Base-by-base conservation (phyloP, 2,797 vertebrate genomes). In the Eospalax fontanierii region DNA sequence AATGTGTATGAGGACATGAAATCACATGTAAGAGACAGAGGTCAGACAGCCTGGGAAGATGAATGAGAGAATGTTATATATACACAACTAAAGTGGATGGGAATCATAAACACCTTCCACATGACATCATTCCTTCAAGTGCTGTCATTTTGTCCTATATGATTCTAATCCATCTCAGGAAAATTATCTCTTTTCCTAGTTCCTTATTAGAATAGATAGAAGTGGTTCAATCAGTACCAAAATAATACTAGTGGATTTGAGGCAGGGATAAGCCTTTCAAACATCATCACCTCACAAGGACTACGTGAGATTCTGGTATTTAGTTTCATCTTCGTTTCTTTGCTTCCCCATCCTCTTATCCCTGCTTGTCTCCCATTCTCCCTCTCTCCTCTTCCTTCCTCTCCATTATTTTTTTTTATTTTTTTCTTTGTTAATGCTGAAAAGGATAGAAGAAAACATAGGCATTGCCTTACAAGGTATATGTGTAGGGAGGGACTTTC, bases 141-240 rank as follows among this genome's bases (percentile, higher is more conserved):
- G 26, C n/a, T 88, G 96, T 43, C 46, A n/a, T 71, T 79, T 86
- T 76, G 12, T 89, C 16, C 38, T 74, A 1, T 71, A 3, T 90
- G 46, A 15, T 87, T 92, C 26, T 79, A 38, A 26, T 83, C 7
- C 8, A 89, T 96, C 33, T 8, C 3, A 35, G 22, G 14, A 33
- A 70, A 90, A 70, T 89, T 4, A 95, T 40, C n/a, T 59, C 1
- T 82, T 90, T 89, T 76, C 57, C 22, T 89, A 21, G 10, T 70
- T 43, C 54, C 21, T 66, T 38, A 50, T 94, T 84, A 79, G 40
- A 83, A 63, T 46, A 75, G 35, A 33, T 59, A 63, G 54, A 80
- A 82, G 3, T 84, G 28, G 50, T 24, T 84, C 16, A 46, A 10
- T 88, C 35, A 57, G 8, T 61, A 87, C 6, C n/a, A 66, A 59